Conservation (phyloP, 1,140 invertebrate species). For the Drosophila asahinai region DNA sequence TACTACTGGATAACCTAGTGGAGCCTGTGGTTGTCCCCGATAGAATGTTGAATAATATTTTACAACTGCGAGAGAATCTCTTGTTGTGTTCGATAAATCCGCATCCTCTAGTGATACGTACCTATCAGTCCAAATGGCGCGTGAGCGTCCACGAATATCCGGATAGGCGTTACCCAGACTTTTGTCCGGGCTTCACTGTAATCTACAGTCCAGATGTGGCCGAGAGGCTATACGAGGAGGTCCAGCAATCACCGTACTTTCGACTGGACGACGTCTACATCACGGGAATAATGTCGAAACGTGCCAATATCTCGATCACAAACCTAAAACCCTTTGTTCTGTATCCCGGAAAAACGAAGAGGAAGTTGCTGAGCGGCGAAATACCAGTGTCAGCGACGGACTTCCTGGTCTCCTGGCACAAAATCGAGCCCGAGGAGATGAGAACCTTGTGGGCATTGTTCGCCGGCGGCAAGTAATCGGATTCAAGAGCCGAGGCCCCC, state of each 20-base stretch:
- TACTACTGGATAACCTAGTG: constrained; percentile 87
- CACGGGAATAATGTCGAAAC: constrained; percentile 89
- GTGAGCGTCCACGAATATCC: constrained; percentile 89
- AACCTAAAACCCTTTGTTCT: constrained; percentile 86
- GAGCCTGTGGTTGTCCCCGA: background rate
- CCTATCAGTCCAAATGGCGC: constrained; percentile 91
- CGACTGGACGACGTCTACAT: constrained; percentile 94
- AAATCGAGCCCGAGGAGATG: constrained; percentile 86
- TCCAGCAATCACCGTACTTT: constrained; percentile 89
- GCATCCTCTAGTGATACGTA: constrained; percentile 86
- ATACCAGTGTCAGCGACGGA: constrained; percentile 35
- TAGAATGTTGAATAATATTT: background rate
- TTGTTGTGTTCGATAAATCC: constrained; percentile 87
- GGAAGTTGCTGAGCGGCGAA: constrained; percentile 40
- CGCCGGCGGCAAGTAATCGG: constrained; percentile 23
- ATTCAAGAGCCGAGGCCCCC: background rate
- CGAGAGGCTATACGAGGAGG: constrained; percentile 87
- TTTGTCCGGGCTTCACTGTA: constrained; percentile 91
- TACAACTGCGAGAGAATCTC: constrained; percentile 75
- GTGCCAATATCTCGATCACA: constrained; percentile 87
- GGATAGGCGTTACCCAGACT: constrained; percentile 88
- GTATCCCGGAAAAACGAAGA: constrained; percentile 54
- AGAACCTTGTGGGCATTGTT: constrained; percentile 81
- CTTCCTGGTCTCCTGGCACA: constrained; percentile 87
- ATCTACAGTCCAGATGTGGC: constrained; percentile 90